These are phyloP conservation scores for Serilophus lunatus DNA, from an alignment of 2,113 vertebrate species.

Conservation along the genomic window DNA sequence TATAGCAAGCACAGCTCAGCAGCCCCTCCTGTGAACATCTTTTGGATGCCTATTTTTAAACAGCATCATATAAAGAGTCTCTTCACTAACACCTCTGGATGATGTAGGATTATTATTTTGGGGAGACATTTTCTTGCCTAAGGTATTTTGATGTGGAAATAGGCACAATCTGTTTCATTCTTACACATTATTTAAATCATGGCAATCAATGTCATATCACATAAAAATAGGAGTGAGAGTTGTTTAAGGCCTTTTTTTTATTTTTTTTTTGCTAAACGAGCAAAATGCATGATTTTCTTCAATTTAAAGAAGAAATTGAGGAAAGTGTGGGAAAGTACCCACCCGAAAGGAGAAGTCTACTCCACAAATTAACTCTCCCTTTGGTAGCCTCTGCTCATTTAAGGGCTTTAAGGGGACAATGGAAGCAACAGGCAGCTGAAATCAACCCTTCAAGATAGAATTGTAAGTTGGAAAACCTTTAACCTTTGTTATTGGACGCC, in stretches of 20 bases:
- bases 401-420: background rate
- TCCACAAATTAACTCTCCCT: background rate
- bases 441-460: background rate
- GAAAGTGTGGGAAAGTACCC: background rate
- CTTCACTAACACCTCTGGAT: slow-evolving; percentile 24
- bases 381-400: background rate
- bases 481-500: background rate
- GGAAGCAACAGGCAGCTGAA: background rate
- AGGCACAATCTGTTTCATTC: background rate
- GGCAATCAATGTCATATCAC: background rate
- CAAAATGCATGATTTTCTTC: background rate
- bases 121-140: background rate
- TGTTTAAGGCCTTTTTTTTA: background rate
- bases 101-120: background rate
- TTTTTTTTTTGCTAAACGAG: background rate
- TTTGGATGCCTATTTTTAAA: background rate
- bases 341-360: background rate
- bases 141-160: background rate
- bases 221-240: background rate
- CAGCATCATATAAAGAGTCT: background rate
- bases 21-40: background rate
- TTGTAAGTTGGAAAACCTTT: background rate
- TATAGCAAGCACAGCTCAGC: background rate
- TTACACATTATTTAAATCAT: background rate
- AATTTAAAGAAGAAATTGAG: background rate